Base-by-base conservation (phyloP, 2,113 vertebrate species). In the Cyrtonyx montezumae region DNA sequence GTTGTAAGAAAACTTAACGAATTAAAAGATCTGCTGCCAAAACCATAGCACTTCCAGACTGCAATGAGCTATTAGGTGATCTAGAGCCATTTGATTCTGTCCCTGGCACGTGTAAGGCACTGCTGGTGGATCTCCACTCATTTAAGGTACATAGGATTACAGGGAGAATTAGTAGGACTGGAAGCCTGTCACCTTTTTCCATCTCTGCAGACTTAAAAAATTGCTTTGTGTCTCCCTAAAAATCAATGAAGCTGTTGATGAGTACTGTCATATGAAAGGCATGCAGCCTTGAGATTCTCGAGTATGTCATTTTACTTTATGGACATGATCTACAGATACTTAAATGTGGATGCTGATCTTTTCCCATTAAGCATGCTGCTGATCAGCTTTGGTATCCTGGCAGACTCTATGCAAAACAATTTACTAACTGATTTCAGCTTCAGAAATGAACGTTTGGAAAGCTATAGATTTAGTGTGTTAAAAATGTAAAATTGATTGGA, bases 401-500 rank as follows among this genome's bases (percentile, higher is more conserved):
- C 71, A 46, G 68, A 25, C 19, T 40, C 48, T 73, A 51, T 48
- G 13, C 81, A 68, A 43, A 4, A 75, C 21, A 40, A 10, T 80
- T 34, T 87, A 4, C 78, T 19, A 40, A 10, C 82, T 34, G 68
- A 71, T 25, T 42, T 58, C n/a, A 42, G 59, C 45, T 82, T 87
- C 34, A 87, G 58, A 69, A 79, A 67, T 61, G 30, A 84, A 73
- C 63, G 80, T 80, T 13, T 79, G 59, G 59, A 93, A 80, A 79
- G 66, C 62, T 53, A n/a, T 78, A 93, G 73, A 77, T 93, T 95
- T 82, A 70, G 7, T 87, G 84, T 88, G 87, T 90, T 91, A 82
- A 87, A 96, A 93, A 58, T 79, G 36, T 51, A 88, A 74, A 80
- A 91, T 89, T 48, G 45, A 88, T 45, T 77, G 30, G 45, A 18